A percentile compares a stretch with the other conserved stretches of the same genome.
These are phyloP conservation scores for Microctenopoma lineatum DNA, from an alignment of 2,797 vertebrate species.

Conservation along the genomic window DNA sequence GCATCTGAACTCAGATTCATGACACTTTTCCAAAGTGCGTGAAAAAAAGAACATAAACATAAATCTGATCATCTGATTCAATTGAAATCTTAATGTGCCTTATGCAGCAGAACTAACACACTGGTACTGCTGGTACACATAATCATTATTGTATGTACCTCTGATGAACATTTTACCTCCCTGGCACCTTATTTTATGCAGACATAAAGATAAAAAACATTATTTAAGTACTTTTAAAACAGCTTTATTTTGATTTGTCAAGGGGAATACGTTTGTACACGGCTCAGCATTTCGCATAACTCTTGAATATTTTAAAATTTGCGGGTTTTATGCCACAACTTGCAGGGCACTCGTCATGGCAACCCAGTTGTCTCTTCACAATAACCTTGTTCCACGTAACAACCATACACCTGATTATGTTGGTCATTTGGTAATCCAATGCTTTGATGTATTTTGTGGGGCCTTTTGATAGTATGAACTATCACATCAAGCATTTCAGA, in stretches of 20 bases:
- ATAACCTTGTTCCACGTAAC: neutral
- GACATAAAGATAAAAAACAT: slow-evolving; percentile 10
- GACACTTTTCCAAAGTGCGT: slow-evolving; percentile 20
- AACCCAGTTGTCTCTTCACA: neutral
- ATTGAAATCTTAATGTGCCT: slow-evolving; percentile 53
- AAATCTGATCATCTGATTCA: slow-evolving; percentile 1
- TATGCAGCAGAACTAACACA: slow-evolving; percentile 20
- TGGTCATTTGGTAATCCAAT: slow-evolving; percentile 1
- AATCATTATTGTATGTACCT: neutral
- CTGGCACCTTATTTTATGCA: slow-evolving; percentile 38
- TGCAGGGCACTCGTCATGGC: neutral
- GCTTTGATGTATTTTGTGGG: slow-evolving; percentile 10
- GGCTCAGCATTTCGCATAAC: neutral
- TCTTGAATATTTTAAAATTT: slow-evolving; percentile 2
- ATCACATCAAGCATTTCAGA: slow-evolving; percentile 1
- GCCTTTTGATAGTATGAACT: neutral
- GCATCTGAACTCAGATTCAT: slow-evolving; percentile 76
- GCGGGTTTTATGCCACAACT: neutral
- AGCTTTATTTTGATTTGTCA: neutral
- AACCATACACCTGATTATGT: neutral
- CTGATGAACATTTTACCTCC: slow-evolving; percentile 13
- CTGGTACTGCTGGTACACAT: slow-evolving; percentile 1
- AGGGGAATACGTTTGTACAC: neutral
- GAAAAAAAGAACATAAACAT: neutral
- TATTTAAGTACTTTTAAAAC: neutral